Evolutionary conservation across 2,113 vertebrate species (phyloP).

Genomic region (Phodopus roborovskii): DNA sequence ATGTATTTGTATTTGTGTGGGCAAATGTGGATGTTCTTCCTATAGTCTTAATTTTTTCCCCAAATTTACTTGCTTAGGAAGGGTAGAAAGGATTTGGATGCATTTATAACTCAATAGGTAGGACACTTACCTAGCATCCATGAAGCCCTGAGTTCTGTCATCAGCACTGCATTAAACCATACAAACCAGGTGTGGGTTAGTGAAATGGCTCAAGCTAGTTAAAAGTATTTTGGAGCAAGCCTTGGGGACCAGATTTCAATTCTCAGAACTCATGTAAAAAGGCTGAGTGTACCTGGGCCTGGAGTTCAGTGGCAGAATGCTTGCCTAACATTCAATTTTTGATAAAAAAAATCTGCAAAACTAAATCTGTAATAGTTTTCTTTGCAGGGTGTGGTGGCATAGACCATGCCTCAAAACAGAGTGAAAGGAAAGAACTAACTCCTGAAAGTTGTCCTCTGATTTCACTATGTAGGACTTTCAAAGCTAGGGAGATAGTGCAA

Average conservation of each 20-base stretch:
- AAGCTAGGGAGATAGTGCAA: neutral
- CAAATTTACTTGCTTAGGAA: constrained; percentile 23
- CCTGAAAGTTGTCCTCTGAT: neutral
- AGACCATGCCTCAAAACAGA: neutral
- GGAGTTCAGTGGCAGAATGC: neutral
- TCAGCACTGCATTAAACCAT: neutral
- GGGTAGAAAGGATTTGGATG: neutral
- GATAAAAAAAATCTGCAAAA: neutral
- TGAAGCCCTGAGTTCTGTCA: neutral
- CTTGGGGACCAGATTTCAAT: neutral
- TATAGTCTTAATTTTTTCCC: neutral
- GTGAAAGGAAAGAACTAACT: neutral
- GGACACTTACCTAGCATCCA: neutral
- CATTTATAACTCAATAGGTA: neutral
- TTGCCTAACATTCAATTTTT: neutral
- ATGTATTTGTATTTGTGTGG: neutral
- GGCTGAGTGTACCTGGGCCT: neutral
- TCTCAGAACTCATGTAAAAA: neutral
- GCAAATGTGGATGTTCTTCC: neutral
- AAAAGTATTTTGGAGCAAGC: neutral
- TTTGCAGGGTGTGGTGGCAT: neutral
- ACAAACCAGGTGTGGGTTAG: neutral
- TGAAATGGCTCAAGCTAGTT: neutral
- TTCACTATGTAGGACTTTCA: neutral
- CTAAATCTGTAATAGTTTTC: neutral